phyloP scores from a whole-genome alignment of 2,888 invertebrate species.

The Tetanocera ferruginea region DNA sequence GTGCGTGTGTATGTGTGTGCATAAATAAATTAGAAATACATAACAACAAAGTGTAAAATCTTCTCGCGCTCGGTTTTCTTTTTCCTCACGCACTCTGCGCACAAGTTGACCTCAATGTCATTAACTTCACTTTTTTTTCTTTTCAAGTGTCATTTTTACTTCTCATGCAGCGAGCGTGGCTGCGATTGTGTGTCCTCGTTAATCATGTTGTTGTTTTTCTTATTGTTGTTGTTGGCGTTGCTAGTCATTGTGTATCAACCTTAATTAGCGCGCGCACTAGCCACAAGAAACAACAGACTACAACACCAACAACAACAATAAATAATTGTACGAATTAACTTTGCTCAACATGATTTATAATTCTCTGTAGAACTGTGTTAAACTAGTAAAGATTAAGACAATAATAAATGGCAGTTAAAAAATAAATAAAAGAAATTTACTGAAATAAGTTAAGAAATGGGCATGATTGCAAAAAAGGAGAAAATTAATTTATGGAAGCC shows the following conservation, averaged over 20 bases:
- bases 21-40: too few species aligned
- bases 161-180: background rate
- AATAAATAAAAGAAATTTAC: background rate
- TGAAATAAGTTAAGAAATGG: background rate
- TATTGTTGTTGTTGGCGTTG: background rate
- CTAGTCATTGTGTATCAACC: background rate
- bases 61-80: too few species aligned
- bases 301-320: background rate
- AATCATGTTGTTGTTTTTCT: background rate
- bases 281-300: background rate
- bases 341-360: background rate
- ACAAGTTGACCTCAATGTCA: constrained; percentile 6
- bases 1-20: background rate
- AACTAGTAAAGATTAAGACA: background rate
- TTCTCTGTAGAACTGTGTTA: background rate
- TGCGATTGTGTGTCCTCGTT: background rate
- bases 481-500: too few species aligned
- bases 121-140: background rate
- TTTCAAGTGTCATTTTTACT: background rate
- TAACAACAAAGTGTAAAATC: too few species aligned
- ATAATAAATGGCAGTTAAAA: background rate
- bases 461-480: background rate
- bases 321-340: background rate
- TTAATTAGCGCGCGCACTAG: constrained; percentile 8
- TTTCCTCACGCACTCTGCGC: background rate